phyloP scores from a whole-genome alignment of 1,140 invertebrate species.

The Ceratosolen fusciceps region DNA sequence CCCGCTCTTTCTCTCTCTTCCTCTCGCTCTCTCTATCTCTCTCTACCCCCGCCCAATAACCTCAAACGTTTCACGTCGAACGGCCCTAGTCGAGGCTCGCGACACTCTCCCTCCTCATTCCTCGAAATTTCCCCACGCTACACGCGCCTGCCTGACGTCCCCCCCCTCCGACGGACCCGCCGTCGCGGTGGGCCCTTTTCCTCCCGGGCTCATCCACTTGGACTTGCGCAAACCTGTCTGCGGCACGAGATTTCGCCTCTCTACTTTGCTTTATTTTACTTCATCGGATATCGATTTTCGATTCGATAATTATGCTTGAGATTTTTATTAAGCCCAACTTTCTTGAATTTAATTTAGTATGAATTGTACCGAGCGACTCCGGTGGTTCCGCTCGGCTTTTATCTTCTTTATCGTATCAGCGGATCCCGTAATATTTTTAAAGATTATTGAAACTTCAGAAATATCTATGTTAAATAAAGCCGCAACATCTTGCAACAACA shows the following conservation, averaged over 20 bases:
- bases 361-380: neutral
- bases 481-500: neutral
- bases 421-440: neutral
- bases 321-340: slow-evolving; percentile 21
- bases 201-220: neutral
- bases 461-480: neutral
- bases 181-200: neutral
- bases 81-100: slow-evolving; percentile 15
- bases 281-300: slow-evolving; percentile 23
- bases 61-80: neutral
- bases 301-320: slow-evolving; percentile 19
- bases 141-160: neutral
- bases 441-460: slow-evolving; percentile 8
- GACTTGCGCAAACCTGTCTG: slow-evolving; percentile 10
- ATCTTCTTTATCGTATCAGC: neutral
- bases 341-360: slow-evolving; percentile 24
- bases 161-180: neutral
- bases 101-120: slow-evolving; percentile 7
- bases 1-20: neutral
- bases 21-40: slow-evolving; percentile 1
- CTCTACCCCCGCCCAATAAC: neutral
- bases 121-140: slow-evolving; percentile 20
- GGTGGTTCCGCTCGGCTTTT: neutral
- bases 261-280: slow-evolving; percentile 25
- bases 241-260: neutral